Conservation (phyloP, 2,113 vertebrate species). For the Tragelaphus imberbis region DNA sequence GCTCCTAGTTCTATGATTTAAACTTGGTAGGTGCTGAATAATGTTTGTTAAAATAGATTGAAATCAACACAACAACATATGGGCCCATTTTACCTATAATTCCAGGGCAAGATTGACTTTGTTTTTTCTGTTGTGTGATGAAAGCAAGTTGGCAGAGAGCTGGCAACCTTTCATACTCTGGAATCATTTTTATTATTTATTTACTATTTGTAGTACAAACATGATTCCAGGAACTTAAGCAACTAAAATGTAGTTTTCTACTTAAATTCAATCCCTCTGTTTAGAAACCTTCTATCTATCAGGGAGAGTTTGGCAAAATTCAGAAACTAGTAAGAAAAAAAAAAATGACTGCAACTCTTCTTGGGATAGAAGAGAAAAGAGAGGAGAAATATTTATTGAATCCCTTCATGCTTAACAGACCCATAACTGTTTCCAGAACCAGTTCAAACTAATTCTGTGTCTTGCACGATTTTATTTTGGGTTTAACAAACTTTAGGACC, state of each 20-base stretch:
- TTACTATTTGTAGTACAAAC: conserved; percentile 65
- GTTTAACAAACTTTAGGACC: conserved; percentile 43
- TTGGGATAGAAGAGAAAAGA: conserved; percentile 19
- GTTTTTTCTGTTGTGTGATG: conserved; percentile 50
- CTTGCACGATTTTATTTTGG: conserved; percentile 34
- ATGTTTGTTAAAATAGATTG: conserved; percentile 50
- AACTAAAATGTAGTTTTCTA: conserved; percentile 26
- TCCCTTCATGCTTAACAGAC: conserved; percentile 34
- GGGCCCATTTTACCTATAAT: conserved; percentile 59
- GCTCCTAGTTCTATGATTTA: background rate
- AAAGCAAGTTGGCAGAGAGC: conserved; percentile 56
- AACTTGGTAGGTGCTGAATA: conserved; percentile 32
- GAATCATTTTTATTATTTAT: conserved; percentile 63
- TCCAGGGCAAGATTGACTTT: conserved; percentile 35
- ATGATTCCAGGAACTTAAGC: conserved; percentile 55
- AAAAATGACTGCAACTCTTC: conserved; percentile 13
- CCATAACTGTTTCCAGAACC: conserved; percentile 55
- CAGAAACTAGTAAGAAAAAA: conserved; percentile 31
- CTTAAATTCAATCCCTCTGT: conserved; percentile 46
- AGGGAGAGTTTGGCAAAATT: conserved; percentile 42
- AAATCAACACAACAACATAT: conserved; percentile 45
- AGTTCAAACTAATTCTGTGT: conserved; percentile 44
- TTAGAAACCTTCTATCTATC: conserved; percentile 40
- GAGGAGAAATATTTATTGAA: conserved; percentile 39
- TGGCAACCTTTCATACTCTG: conserved; percentile 25